phyloP scores from a whole-genome alignment of 2,113 vertebrate genomes.

The Mionectes macconnelli region DNA sequence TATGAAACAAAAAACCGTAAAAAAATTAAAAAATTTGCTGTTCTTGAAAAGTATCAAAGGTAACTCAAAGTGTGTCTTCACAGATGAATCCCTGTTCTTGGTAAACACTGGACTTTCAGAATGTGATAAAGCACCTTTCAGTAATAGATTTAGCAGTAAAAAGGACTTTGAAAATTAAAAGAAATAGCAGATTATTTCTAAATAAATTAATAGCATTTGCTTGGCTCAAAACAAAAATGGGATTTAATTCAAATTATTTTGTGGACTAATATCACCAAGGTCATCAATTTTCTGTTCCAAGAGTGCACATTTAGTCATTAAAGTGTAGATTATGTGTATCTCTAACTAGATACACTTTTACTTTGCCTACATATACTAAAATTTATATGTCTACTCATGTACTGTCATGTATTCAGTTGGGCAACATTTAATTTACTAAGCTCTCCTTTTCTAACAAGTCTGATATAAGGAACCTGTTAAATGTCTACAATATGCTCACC shows the following conservation, averaged over 20 bases:
- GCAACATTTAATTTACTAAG: slow-evolving; percentile 7
- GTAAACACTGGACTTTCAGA: not conserved
- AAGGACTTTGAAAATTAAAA: not conserved
- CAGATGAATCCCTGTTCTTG: not conserved
- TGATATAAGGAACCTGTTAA: slow-evolving; percentile 56
- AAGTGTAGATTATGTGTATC: not conserved
- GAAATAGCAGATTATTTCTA: not conserved
- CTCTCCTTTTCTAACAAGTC: slow-evolving; percentile 6
- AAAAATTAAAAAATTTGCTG: not conserved
- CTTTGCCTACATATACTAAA: not conserved
- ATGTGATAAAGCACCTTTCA: not conserved
- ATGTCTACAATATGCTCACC: slow-evolving; percentile 47
- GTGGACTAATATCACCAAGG: not conserved
- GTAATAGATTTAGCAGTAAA: not conserved
- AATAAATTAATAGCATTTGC: not conserved
- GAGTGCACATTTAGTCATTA: not conserved
- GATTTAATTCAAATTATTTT: not conserved
- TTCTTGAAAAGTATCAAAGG: not conserved
- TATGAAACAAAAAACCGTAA: not conserved
- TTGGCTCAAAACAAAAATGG: not conserved
- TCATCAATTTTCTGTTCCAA: not conserved
- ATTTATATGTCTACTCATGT: not conserved
- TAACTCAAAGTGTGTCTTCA: not conserved
- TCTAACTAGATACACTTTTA: not conserved
- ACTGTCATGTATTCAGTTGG: not conserved